These are phyloP conservation scores for Ellobius talpinus DNA, from an alignment of 2,113 vertebrate species.

Conservation along the genomic window DNA sequence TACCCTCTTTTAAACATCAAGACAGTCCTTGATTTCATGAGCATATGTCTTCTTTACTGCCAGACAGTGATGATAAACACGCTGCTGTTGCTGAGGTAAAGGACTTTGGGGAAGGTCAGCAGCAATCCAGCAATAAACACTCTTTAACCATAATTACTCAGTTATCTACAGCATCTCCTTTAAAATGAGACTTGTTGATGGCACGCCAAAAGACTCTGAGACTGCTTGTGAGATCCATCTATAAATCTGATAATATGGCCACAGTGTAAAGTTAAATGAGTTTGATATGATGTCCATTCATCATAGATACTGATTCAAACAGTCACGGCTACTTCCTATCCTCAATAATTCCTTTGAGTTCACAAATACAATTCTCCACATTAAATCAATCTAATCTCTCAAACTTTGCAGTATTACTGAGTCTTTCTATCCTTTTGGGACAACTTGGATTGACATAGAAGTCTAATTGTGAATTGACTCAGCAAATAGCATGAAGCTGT, in stretches of 20 bases:
- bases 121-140: constrained; percentile 2
- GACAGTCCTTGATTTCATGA: not conserved
- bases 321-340: constrained; percentile 24
- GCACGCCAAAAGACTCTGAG: not conserved
- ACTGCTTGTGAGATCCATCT: not conserved
- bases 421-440: not conserved
- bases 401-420: not conserved
- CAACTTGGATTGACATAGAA: not conserved
- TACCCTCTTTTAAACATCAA: constrained; percentile 19
- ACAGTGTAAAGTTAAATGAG: constrained; percentile 9
- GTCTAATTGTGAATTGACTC: not conserved
- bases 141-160: constrained; percentile 19
- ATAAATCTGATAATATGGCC: not conserved
- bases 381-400: not conserved
- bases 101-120: not conserved
- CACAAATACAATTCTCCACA: not conserved
- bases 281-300: not conserved
- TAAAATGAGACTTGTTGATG: not conserved
- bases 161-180: not conserved
- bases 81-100: not conserved
- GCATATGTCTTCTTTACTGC: constrained; percentile 19
- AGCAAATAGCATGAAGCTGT: not conserved
- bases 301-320: not conserved
- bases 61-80: constrained; percentile 16
- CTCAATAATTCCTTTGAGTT: not conserved